A percentile compares a stretch with the other conserved stretches of the same genome.
These are phyloP conservation scores for Strigamia transsilvanica DNA, from an alignment of 2,888 invertebrate species.

Conservation along the genomic window DNA sequence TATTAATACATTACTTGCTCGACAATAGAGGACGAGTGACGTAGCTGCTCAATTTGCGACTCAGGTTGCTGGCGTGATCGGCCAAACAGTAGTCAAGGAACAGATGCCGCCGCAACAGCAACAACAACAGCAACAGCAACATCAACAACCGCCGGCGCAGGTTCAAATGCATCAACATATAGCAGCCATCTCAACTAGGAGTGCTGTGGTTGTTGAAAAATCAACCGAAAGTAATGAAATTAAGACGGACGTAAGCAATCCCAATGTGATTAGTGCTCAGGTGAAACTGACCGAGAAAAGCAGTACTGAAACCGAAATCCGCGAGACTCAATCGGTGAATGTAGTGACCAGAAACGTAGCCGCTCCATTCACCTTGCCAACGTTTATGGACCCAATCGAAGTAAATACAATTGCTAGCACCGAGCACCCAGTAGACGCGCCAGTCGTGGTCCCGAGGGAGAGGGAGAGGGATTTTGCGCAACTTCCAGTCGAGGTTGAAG, in stretches of 20 bases:
- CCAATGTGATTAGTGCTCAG: not conserved
- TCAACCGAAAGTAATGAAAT: not conserved
- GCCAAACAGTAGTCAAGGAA: constrained; percentile 6
- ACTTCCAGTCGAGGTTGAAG: not conserved
- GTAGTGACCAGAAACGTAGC: constrained; percentile 3
- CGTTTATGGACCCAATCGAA: not conserved
- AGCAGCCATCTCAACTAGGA: constrained; percentile 3
- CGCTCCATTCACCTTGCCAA: not conserved
- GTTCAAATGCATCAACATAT: not conserved
- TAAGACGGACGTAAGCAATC: not conserved
- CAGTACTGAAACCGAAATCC: not conserved
- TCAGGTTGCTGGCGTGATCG: constrained; percentile 55
- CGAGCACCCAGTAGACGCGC: not conserved
- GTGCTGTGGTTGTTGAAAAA: constrained; percentile 42
- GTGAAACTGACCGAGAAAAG: not conserved
- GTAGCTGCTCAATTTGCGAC: constrained; percentile 56
- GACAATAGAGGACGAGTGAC: not conserved
- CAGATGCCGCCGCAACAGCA: constrained; percentile 39
- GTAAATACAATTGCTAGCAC: not conserved
- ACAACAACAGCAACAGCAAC: not conserved
- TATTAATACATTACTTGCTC: not conserved
- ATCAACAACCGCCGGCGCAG: not conserved
- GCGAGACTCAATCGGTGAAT: not conserved
- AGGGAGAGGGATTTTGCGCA: not conserved
- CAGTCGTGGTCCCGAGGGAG: not conserved